phyloP scores from a whole-genome alignment of 2,888 invertebrate species.

The Pediacus dermestoides region DNA sequence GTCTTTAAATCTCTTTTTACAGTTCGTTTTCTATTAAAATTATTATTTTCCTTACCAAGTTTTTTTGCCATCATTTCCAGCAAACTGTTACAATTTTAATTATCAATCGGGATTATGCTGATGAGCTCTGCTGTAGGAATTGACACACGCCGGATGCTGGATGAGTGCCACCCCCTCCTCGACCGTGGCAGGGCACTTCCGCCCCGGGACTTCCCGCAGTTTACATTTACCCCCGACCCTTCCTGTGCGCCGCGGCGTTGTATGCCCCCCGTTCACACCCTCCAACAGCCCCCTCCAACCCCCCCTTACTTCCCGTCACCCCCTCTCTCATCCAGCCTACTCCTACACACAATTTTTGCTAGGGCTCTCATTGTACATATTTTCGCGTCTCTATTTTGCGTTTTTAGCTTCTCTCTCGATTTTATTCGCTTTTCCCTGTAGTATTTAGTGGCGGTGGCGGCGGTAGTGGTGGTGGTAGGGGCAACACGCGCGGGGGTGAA shows the following conservation, averaged over 20 bases:
- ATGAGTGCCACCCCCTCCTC: conserved; percentile 26
- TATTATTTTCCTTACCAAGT: too few species aligned
- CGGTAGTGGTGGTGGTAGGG: conserved; percentile 27
- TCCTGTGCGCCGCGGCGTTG: conserved; percentile 42
- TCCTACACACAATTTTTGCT: conserved; percentile 44
- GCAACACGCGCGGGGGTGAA: conserved; percentile 43
- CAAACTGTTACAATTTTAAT: too few species aligned
- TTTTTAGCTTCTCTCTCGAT: conserved; percentile 44
- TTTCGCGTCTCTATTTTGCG: conserved; percentile 47
- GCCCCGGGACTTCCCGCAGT: conserved; percentile 47
- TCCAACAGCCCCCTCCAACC: conserved; percentile 33
- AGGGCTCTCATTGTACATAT: conserved; percentile 46
- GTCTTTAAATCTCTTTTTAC: too few species aligned
- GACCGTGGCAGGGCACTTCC: conserved; percentile 38
- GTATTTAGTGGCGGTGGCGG: conserved; percentile 37
- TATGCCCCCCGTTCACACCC: conserved; percentile 35
- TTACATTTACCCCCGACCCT: conserved; percentile 45
- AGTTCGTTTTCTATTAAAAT: too few species aligned
- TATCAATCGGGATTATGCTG: conserved; percentile 4
- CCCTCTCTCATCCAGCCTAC: conserved; percentile 37
- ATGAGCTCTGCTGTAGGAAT: conserved; percentile 16
- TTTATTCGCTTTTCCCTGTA: conserved; percentile 39
- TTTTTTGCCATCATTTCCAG: too few species aligned
- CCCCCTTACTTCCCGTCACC: conserved; percentile 29
- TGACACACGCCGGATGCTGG: conserved; percentile 37